Conservation (phyloP, 2,797 vertebrate species). For the Lagodon rhomboides region DNA sequence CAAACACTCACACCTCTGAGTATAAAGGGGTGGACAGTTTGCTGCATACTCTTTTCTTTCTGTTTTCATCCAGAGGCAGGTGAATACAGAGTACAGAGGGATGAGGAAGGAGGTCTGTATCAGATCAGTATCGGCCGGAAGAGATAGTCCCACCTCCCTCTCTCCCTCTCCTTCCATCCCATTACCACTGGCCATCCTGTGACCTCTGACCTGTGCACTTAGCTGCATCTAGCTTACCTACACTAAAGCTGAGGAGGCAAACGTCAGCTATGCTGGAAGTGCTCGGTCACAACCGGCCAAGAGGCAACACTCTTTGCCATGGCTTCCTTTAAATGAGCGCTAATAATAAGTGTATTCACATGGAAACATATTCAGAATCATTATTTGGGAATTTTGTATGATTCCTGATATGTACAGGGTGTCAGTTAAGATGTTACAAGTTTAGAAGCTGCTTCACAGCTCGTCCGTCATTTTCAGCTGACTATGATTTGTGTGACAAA, state of each 20-base stretch:
- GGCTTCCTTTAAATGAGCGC: slow-evolving; percentile 13
- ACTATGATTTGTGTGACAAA: neutral
- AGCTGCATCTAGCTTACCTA: slow-evolving; percentile 90
- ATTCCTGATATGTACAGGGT: neutral
- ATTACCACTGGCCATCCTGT: slow-evolving; percentile 86
- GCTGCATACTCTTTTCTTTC: neutral
- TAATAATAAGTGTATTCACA: slow-evolving; percentile 21
- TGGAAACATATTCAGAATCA: slow-evolving; percentile 14
- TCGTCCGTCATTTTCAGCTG: neutral
- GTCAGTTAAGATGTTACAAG: neutral
- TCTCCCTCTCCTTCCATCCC: slow-evolving; percentile 78
- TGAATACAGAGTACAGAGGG: neutral
- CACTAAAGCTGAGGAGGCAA: slow-evolving; percentile 66
- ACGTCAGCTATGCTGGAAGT: slow-evolving; percentile 44
- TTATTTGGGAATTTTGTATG: slow-evolving; percentile 4
- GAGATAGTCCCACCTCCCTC: neutral
- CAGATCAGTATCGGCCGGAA: slow-evolving; percentile 11
- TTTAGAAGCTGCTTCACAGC: neutral
- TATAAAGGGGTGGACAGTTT: slow-evolving; percentile 20
- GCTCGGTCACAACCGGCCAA: slow-evolving; percentile 37
- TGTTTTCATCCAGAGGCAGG: slow-evolving; percentile 19
- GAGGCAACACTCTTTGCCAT: slow-evolving; percentile 11
- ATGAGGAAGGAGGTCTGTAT: neutral
- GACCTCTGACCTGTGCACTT: slow-evolving; percentile 89
- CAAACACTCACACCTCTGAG: slow-evolving; percentile 17